These are phyloP conservation scores for Paratilapia polleni DNA, from an alignment of 2,113 vertebrate genomes.

Conservation along the genomic window DNA sequence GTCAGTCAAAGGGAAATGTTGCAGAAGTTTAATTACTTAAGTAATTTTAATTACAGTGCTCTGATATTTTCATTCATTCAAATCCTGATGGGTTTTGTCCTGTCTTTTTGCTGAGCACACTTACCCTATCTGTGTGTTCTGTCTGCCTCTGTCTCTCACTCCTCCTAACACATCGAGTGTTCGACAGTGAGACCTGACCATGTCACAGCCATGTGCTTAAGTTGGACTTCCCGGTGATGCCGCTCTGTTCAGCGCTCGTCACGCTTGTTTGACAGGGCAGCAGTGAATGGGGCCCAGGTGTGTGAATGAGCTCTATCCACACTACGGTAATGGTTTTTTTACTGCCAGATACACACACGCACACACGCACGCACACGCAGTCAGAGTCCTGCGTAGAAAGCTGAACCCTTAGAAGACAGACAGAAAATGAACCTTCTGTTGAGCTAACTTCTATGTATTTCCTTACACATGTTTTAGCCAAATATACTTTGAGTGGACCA, in stretches of 20 bases:
- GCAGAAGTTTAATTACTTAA: slow-evolving; percentile 22
- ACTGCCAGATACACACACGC: slow-evolving; percentile 1
- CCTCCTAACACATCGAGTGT: slow-evolving; percentile 14
- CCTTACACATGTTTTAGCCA: slow-evolving; percentile 32
- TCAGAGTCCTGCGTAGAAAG: not conserved
- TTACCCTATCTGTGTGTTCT: not conserved
- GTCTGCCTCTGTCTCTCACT: not conserved
- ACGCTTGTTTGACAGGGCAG: slow-evolving; percentile 40
- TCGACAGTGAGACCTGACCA: not conserved
- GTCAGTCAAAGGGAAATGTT: slow-evolving; percentile 21
- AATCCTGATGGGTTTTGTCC: not conserved
- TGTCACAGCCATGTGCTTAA: slow-evolving; percentile 31
- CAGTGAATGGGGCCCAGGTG: slow-evolving; percentile 47
- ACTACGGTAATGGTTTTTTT: slow-evolving; percentile 18
- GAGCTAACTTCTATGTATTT: slow-evolving; percentile 32
- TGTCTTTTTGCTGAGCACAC: slow-evolving; percentile 3
- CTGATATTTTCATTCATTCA: not conserved
- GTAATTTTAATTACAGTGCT: slow-evolving; percentile 40
- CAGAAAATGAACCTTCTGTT: not conserved
- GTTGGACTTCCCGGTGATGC: slow-evolving; percentile 60
- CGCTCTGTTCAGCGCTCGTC: slow-evolving; percentile 19
- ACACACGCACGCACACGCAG: not conserved
- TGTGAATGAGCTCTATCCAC: slow-evolving; percentile 31
- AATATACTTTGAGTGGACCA: slow-evolving; percentile 19
- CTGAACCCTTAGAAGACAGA: slow-evolving; percentile 25